These are phyloP conservation scores for Heliconius ismenius DNA, from an alignment of 2,888 invertebrate species.

Conservation along the genomic window DNA sequence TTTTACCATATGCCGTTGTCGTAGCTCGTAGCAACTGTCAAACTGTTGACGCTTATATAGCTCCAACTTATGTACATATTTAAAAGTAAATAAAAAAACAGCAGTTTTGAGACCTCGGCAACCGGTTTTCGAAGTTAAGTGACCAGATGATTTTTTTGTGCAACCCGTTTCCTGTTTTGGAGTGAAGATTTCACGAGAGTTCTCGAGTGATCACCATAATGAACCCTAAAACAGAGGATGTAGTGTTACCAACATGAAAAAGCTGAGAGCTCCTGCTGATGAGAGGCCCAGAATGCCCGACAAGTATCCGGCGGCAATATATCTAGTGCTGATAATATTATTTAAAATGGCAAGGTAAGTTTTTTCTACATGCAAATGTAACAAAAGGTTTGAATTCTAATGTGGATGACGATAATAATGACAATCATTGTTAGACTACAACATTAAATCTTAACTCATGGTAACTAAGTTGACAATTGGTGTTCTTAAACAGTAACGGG, in stretches of 20 bases:
- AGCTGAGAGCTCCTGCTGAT: conserved; percentile 54
- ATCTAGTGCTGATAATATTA: conserved; percentile 68
- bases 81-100: conserved; percentile 7
- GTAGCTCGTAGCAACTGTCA: neutral
- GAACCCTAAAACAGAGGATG: conserved; percentile 66
- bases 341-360: conserved; percentile 73
- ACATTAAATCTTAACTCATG: conserved; percentile 24
- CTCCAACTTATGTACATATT: neutral
- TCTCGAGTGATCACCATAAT: conserved; percentile 54
- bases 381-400: neutral
- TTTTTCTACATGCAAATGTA: conserved; percentile 9
- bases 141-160: conserved; percentile 29
- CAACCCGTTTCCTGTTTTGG: conserved; percentile 30
- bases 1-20: neutral
- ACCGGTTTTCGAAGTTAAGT: conserved; percentile 36
- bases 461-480: conserved; percentile 44
- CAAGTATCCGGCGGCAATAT: conserved; percentile 62
- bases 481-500: conserved; percentile 47
- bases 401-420: no score
- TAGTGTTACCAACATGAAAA: conserved; percentile 79
- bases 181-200: conserved; percentile 50
- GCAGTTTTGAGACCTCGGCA: conserved; percentile 5
- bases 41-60: neutral
- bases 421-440: neutral
- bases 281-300: conserved; percentile 71